A percentile compares a stretch with the other conserved stretches of the same genome.
Conservation (phyloP, 2,888 invertebrate genomes). For the Colostygia pectinataria region DNA sequence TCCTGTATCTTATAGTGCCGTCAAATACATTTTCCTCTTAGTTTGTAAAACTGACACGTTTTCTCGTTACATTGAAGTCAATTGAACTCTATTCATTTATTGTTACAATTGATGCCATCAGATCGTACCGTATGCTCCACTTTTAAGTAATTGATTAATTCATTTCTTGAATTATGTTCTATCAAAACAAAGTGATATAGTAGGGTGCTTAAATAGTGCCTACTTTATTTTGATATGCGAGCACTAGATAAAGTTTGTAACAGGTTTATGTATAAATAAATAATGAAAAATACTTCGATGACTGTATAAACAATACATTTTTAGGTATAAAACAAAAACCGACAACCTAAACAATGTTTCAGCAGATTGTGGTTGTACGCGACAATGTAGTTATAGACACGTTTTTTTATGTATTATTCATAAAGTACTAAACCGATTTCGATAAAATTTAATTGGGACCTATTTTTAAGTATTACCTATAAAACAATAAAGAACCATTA, state of each 20-base stretch:
- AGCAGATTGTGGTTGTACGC: no score
- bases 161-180: constrained; percentile 24
- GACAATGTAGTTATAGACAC: no score
- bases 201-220: background rate
- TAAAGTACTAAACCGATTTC: no score
- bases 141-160: constrained; percentile 32
- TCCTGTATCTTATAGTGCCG: no score
- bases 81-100: constrained; percentile 31
- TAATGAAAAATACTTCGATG: background rate
- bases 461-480: no score
- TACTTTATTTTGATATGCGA: background rate
- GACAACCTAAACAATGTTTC: no score
- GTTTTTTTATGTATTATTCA: no score
- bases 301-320: no score
- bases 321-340: no score
- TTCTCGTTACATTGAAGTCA: constrained; percentile 23
- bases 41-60: constrained; percentile 16
- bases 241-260: background rate
- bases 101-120: constrained; percentile 30
- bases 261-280: background rate
- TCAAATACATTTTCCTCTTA: constrained; percentile 19
- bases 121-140: constrained; percentile 24
- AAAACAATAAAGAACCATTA: no score
- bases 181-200: constrained; percentile 24
- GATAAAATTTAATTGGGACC: no score